Conservation (phyloP, 2,113 vertebrate species). For the Sinocyclocheilus rhinocerous region DNA sequence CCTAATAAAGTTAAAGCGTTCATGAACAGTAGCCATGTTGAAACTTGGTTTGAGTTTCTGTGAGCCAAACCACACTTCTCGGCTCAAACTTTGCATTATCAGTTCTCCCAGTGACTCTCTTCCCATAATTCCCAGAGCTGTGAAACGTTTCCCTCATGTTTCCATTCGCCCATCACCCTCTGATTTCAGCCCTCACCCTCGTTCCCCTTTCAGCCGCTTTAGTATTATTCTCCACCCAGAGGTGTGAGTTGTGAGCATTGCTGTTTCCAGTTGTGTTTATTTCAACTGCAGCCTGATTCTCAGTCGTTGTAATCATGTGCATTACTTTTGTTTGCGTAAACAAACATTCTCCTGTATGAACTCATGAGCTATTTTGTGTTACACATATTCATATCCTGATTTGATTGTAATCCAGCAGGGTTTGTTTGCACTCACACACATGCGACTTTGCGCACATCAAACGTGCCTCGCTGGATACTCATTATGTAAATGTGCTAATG, state of each 20-base stretch:
- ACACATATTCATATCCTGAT: slow-evolving; percentile 19
- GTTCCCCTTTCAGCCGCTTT: background rate
- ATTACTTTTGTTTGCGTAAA: slow-evolving; percentile 1
- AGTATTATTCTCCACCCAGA: background rate
- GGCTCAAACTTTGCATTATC: background rate
- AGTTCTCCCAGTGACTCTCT: no score
- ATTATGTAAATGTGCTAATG: slow-evolving; percentile 56
- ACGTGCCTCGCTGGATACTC: slow-evolving; percentile 9
- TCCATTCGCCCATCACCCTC: background rate
- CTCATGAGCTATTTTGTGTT: background rate
- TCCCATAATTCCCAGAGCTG: background rate
- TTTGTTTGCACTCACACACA: background rate
- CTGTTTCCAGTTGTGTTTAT: background rate
- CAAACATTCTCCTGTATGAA: background rate
- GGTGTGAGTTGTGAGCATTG: background rate
- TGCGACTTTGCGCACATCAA: background rate
- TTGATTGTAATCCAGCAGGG: slow-evolving; percentile 42
- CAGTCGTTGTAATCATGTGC: background rate
- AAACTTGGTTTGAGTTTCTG: background rate
- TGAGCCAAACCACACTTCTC: background rate
- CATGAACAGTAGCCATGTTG: background rate
- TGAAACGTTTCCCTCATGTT: background rate
- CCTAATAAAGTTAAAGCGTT: background rate
- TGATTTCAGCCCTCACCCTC: background rate
- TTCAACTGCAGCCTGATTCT: no score